A percentile compares a stretch with the other conserved stretches of the same genome.
phyloP scores from a whole-genome alignment of 2,797 vertebrate genomes.

The Protosalanx chinensis region DNA sequence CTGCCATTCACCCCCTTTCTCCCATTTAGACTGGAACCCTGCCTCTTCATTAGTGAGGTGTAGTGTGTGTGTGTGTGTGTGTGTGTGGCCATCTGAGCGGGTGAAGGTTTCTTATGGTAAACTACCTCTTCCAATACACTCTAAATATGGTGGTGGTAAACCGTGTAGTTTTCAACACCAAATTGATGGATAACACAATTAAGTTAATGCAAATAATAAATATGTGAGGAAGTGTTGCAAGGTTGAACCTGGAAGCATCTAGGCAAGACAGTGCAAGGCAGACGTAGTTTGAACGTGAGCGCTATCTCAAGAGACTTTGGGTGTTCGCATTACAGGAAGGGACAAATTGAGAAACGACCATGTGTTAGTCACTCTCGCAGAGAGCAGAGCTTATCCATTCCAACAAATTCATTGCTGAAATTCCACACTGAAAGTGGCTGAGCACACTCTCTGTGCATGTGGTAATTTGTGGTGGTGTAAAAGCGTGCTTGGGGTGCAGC shows the following conservation, averaged over 20 bases:
- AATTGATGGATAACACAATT: conserved; percentile 1
- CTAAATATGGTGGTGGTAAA: conserved; percentile 20
- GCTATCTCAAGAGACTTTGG: conserved; percentile 20
- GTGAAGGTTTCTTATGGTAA: too few relatives aligned
- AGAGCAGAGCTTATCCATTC: conserved; percentile 30
- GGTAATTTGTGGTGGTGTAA: conserved; percentile 51
- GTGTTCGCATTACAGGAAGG: conserved; percentile 9
- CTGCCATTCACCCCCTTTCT: conserved; percentile 44
- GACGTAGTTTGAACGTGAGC: conserved; percentile 22
- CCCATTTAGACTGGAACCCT: conserved; percentile 42
- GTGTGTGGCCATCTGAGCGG: conserved; percentile 5
- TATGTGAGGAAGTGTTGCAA: not conserved
- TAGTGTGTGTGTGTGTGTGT: not conserved
- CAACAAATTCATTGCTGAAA: conserved; percentile 30
- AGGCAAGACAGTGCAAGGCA: conserved; percentile 5
- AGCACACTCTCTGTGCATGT: conserved; percentile 23
- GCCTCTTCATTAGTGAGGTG: conserved; percentile 38
- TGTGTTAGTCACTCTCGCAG: conserved; percentile 14
- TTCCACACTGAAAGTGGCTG: conserved; percentile 34
- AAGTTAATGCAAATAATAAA: not conserved
- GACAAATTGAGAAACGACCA: conserved; percentile 31
- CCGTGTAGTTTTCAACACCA: conserved; percentile 4
- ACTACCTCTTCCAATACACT: conserved; percentile 41
- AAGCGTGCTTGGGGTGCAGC: conserved; percentile 35
- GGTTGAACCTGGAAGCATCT: conserved; percentile 9